Percentiles rank a stretch among this genome's conserved stretches.
Evolutionary conservation across 2,888 invertebrate genomes (phyloP).

Genomic region (Chymomyza caudatula): DNA sequence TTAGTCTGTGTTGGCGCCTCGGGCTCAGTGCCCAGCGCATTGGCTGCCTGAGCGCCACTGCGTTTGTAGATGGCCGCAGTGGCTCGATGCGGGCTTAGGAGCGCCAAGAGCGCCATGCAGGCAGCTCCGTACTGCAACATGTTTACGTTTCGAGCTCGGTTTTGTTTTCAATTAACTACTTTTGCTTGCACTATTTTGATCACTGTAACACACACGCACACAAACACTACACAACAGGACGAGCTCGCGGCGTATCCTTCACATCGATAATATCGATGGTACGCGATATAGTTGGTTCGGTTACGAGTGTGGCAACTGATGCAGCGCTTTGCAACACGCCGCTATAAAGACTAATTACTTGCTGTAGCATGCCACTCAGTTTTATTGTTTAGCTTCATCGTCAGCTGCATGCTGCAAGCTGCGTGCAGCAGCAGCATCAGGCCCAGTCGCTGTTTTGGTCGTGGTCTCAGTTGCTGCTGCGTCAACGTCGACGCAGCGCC

Average conservation of each 20-base stretch:
- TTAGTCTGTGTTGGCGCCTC: constrained; percentile 5
- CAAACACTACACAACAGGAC: constrained; percentile 26
- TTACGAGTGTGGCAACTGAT: constrained; percentile 24
- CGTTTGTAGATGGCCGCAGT: constrained; percentile 53
- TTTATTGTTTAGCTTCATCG: constrained; percentile 74
- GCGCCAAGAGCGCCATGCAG: constrained; percentile 42
- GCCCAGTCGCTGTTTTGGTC: constrained; percentile 1
- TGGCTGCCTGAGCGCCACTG: constrained; percentile 45
- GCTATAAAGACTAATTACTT: constrained; percentile 76
- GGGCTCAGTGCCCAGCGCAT: constrained; percentile 26
- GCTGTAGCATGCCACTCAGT: constrained; percentile 75
- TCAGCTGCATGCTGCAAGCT: constrained; percentile 39
- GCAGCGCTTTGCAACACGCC: constrained; percentile 61
- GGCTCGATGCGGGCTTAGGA: constrained; percentile 34
- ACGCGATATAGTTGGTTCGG: constrained; percentile 6
- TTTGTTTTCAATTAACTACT: background rate
- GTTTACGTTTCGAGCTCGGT: background rate
- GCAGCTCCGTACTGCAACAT: constrained; percentile 42
- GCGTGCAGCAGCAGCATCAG: constrained; percentile 12
- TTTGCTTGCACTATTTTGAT: background rate
- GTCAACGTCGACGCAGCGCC: constrained; percentile 11
- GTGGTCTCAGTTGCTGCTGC: constrained; percentile 17
- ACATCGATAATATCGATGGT: constrained; percentile 47
- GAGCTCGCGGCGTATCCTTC: constrained; percentile 57
- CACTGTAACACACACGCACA: constrained; percentile 26